Conservation (phyloP, 1,140 invertebrate species). For the Paraescarpia echinospica region DNA sequence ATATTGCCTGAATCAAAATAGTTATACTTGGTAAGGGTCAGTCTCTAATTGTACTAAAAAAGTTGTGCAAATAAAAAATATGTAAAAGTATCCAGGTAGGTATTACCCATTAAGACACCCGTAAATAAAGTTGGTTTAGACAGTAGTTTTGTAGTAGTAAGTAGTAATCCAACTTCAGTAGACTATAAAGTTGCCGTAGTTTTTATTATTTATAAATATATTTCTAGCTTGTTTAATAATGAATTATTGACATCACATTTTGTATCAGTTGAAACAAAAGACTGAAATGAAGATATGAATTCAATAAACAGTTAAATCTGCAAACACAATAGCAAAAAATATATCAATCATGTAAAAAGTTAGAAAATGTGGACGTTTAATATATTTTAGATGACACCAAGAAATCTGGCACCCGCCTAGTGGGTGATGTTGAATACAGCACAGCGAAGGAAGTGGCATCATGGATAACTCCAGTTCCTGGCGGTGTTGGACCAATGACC, state of each 20-base stretch:
- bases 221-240: neutral
- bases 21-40: too few relatives aligned
- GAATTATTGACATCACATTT: neutral
- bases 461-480: conserved; percentile 95
- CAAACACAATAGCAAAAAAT: neutral
- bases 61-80: too few relatives aligned
- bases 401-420: conserved; percentile 79
- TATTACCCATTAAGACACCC: too few relatives aligned
- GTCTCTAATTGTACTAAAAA: too few relatives aligned
- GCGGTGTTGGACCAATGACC: conserved; percentile 97
- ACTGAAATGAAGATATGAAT: neutral
- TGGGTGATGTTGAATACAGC: conserved; percentile 92
- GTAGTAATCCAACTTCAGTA: neutral
- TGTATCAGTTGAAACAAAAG: neutral
- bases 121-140: too few relatives aligned
- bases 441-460: conserved; percentile 78
- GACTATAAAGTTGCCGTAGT: neutral
- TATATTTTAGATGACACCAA: conserved; percentile 75
- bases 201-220: neutral
- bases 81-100: too few relatives aligned
- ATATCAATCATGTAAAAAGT: neutral
- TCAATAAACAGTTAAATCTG: neutral
- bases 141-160: neutral
- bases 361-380: neutral
- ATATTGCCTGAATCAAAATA: too few relatives aligned